Evolutionary conservation across 2,888 invertebrate genomes (phyloP).

Genomic region (Julus scandinavius): DNA sequence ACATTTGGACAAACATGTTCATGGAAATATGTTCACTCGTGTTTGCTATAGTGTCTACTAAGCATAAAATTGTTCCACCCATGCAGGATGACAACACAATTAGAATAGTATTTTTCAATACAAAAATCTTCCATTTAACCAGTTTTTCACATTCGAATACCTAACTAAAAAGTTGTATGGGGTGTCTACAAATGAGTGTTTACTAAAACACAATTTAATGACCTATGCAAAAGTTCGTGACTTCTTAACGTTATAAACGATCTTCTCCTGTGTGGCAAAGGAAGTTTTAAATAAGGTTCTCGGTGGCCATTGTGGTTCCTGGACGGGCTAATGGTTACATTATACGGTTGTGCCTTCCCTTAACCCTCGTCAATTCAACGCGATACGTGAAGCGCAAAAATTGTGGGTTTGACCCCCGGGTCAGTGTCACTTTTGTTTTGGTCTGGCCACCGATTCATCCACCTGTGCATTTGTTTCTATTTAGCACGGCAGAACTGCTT

Average conservation of each 20-base stretch:
- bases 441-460: constrained; percentile 28
- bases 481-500: constrained; percentile 12
- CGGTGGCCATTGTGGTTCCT: not conserved
- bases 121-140: too few relatives aligned
- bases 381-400: constrained; percentile 22
- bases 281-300: not conserved
- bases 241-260: not conserved
- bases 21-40: too few relatives aligned
- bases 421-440: constrained; percentile 19
- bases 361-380: not conserved
- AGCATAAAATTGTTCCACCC: too few relatives aligned
- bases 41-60: too few relatives aligned
- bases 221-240: not conserved
- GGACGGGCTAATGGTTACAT: constrained; percentile 27
- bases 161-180: too few relatives aligned
- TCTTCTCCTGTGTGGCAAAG: constrained; percentile 34
- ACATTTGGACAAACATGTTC: too few relatives aligned
- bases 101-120: too few relatives aligned
- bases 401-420: constrained; percentile 9
- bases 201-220: constrained; percentile 5
- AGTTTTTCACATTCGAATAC: too few relatives aligned
- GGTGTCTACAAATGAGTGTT: not conserved
- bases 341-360: not conserved
- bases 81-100: too few relatives aligned
- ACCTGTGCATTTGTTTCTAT: constrained; percentile 39